Evolutionary conservation across 1,140 invertebrate species (phyloP), one percentile per base, ranked within the genome.

Genomic region (Paracyclopina nana): DNA sequence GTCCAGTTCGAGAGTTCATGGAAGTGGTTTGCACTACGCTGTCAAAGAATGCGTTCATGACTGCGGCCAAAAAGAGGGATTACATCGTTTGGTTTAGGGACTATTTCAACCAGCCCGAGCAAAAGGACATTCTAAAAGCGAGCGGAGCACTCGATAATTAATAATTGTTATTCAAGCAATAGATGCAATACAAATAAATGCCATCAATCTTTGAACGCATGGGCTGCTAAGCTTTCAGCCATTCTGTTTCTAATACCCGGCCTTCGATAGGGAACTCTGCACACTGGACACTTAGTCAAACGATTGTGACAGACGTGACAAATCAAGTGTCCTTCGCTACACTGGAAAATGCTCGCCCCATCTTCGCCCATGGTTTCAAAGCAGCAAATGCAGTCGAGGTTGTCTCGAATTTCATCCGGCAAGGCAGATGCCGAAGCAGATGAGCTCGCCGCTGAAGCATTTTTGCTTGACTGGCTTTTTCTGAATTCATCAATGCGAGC

Each of bases 1-100:
- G 90, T 0, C 88, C 91, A 0, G 72, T 98, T 51, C 69, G 83
- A 14, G 83, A 95, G 64, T 97, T 94, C 62, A 97, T 98, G 90
- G 88, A 97, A 62, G 68, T 96, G 5, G 88, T 96, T 0, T 82
- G 79, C 57, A 72, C 81, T 0, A 90, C 88, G n/a, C 69, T 97
- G 8, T 88, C 86, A 0, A 91, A 91, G 65, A 98, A 96, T 70
- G 76, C 85, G 4, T 88, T 82, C 62, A 68, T 95, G 53, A 82
- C 80, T 12, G 83, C 82, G 0, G 60, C 81, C 57, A 80, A 91
- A 57, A 96, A 96, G 61, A 72, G 70, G 50, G 80, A 81, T n/a
- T 83, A 91, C 60, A 81, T 98, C 25, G 65, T 77, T 24, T 96
- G 90, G 90, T 97, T 81, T 62, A 78, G 73, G 55, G 70, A 91